These are phyloP conservation scores for Thyatira batis DNA, from an alignment of 2,888 invertebrate species.

Conservation along the genomic window DNA sequence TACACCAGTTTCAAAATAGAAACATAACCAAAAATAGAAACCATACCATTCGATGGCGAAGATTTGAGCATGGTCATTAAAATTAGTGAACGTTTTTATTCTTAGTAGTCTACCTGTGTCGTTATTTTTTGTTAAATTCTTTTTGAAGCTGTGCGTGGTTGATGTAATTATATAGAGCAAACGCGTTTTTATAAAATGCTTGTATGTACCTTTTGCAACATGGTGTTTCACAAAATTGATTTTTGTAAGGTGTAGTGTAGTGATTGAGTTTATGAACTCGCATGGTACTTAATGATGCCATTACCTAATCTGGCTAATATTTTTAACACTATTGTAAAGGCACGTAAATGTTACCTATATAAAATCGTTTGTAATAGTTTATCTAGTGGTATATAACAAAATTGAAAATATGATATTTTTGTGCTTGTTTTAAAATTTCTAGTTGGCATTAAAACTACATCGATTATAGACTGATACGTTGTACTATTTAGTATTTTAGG, in stretches of 20 bases:
- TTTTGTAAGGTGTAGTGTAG: background rate
- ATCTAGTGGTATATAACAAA: too few species aligned
- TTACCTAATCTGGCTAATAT: too few species aligned
- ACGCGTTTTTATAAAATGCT: background rate
- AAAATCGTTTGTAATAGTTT: too few species aligned
- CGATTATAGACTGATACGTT: background rate
- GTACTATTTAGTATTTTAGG: constrained; percentile 45
- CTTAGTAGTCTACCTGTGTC: background rate
- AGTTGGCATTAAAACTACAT: background rate
- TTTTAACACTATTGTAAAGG: too few species aligned
- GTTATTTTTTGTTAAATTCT: background rate
- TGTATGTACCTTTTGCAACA: background rate
- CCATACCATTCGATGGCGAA: background rate
- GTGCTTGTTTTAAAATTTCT: too few species aligned
- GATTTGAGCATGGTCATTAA: background rate
- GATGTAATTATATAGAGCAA: background rate
- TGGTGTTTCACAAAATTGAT: background rate
- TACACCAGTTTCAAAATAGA: background rate
- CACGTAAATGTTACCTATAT: too few species aligned
- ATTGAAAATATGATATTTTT: too few species aligned
- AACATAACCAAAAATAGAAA: constrained; percentile 1
- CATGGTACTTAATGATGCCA: too few species aligned
- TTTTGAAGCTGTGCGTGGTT: background rate
- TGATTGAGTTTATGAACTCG: background rate
- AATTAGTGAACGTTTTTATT: background rate